These are phyloP conservation scores for Brachyrhaphis roseni DNA, from an alignment of 2,797 vertebrate species.

Conservation along the genomic window DNA sequence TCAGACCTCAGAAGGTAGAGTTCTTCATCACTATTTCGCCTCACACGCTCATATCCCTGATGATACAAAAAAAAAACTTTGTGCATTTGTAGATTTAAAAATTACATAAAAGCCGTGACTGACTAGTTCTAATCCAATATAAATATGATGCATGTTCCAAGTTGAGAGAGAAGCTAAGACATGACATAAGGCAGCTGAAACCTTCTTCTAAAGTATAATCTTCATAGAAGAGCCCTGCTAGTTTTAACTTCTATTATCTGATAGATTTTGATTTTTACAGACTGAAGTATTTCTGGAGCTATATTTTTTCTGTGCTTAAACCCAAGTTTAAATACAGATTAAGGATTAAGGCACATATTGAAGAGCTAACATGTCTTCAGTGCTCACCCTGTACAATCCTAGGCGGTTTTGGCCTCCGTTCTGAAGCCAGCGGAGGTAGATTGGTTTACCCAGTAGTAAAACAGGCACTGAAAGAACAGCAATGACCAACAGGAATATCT, in stretches of 20 bases:
- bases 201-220: not conserved
- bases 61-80: not conserved
- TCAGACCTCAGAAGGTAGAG: constrained; percentile 85
- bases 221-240: not conserved
- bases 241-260: not conserved
- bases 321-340: not conserved
- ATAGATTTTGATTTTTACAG: not conserved
- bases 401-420: constrained; percentile 83
- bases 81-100: not conserved
- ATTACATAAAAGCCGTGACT: not conserved
- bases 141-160: not conserved
- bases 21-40: constrained; percentile 92
- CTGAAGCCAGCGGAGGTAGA: constrained; percentile 93
- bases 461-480: constrained; percentile 90
- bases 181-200: too few relatives aligned
- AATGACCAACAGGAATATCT: constrained; percentile 86
- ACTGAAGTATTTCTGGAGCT: not conserved
- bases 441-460: constrained; percentile 91
- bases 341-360: constrained; percentile 2
- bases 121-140: not conserved
- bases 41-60: constrained; percentile 90
- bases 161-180: not conserved
- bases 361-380: constrained; percentile 3
- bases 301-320: not conserved
- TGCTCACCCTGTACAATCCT: constrained; percentile 87